phyloP scores from a whole-genome alignment of 1,140 invertebrate genomes.

The Gerris buenoi region DNA sequence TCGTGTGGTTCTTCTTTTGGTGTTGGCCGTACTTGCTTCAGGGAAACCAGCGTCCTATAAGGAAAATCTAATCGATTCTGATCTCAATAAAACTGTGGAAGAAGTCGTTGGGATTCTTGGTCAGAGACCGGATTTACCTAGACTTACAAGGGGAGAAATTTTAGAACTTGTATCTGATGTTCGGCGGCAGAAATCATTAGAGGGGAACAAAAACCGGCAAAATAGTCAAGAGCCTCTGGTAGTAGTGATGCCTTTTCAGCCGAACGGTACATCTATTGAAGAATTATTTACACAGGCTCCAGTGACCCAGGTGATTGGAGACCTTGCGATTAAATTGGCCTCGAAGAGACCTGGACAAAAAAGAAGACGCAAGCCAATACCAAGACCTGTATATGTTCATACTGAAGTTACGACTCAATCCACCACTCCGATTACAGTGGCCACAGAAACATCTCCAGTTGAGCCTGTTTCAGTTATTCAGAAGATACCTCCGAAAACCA shows the following conservation, averaged over 20 bases:
- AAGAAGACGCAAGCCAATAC: slow-evolving; percentile 8
- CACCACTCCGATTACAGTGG: slow-evolving; percentile 7
- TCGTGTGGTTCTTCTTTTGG: not conserved
- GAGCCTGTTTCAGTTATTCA: not conserved
- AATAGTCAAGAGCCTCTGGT: slow-evolving; percentile 28
- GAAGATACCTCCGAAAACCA: not conserved
- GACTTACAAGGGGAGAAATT: slow-evolving; percentile 39
- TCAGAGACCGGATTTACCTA: slow-evolving; percentile 37
- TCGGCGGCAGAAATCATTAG: not conserved
- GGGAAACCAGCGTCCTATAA: not conserved
- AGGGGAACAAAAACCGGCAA: slow-evolving; percentile 2
- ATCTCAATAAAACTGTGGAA: slow-evolving; percentile 33
- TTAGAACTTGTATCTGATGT: slow-evolving; percentile 34
- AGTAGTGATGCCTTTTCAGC: slow-evolving; percentile 38
- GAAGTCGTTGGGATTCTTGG: slow-evolving; percentile 41
- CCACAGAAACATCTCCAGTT: not conserved
- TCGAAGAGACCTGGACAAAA: slow-evolving; percentile 9
- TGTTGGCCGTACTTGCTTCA: not conserved
- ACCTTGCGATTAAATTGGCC: slow-evolving; percentile 3
- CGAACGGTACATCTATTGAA: slow-evolving; percentile 30
- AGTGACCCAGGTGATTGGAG: slow-evolving; percentile 32
- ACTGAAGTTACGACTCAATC: slow-evolving; percentile 12
- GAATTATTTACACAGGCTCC: slow-evolving; percentile 39
- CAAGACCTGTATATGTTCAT: slow-evolving; percentile 17
- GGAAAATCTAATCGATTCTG: not conserved